These are phyloP conservation scores for Amphipoea oculea DNA, from an alignment of 2,888 invertebrate genomes.

Conservation along the genomic window DNA sequence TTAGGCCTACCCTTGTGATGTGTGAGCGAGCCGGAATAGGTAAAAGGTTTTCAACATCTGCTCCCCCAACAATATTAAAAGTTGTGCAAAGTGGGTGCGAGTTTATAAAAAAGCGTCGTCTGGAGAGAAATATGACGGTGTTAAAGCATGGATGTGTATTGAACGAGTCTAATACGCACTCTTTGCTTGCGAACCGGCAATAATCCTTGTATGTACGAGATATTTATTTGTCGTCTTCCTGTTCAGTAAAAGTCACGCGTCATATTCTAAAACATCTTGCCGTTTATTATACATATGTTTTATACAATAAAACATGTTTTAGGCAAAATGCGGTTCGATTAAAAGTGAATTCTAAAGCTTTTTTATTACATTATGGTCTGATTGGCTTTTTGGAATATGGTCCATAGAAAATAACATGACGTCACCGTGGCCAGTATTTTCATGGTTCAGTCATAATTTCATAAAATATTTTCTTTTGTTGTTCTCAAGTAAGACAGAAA, in stretches of 20 bases:
- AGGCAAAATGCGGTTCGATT: neutral
- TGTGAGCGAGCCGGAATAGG: constrained; percentile 74
- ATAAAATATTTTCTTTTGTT: neutral
- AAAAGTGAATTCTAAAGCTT: neutral
- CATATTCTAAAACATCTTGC: constrained; percentile 15
- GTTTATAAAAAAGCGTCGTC: constrained; percentile 80
- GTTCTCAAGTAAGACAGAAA: neutral
- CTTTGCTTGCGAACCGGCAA: constrained; percentile 65
- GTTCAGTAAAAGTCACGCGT: constrained; percentile 30
- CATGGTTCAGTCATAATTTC: neutral
- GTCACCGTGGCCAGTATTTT: neutral
- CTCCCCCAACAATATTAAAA: constrained; percentile 86
- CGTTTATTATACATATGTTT: neutral
- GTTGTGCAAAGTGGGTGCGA: constrained; percentile 79
- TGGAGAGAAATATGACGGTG: constrained; percentile 61
- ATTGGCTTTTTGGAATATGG: neutral
- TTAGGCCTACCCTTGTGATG: constrained; percentile 77
- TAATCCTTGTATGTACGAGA: constrained; percentile 58
- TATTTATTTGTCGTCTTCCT: constrained; percentile 57
- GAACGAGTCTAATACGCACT: constrained; percentile 67
- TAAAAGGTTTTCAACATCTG: constrained; percentile 87
- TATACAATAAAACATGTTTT: neutral
- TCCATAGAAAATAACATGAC: neutral
- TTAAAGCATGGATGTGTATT: constrained; percentile 61
- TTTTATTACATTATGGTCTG: too few species aligned